Base-by-base conservation (phyloP, 2,888 invertebrate species). In the Harpalus rufipes region DNA sequence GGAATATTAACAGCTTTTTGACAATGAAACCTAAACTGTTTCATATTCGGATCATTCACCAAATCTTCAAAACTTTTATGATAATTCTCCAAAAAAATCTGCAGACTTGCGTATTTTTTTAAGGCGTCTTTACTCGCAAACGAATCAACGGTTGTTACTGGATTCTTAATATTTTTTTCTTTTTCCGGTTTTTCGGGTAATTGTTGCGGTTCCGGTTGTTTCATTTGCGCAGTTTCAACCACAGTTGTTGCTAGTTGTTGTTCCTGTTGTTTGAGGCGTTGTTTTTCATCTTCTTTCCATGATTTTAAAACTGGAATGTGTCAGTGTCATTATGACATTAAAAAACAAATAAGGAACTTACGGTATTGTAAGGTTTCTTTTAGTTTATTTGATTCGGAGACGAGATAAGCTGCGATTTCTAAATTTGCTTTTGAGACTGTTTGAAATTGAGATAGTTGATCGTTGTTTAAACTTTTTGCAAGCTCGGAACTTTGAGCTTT, bases 1-100 rank as follows among this genome's bases (percentile, higher is more conserved):
- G 97, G 96, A 78, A 95, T 95, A 89, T 96, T 97, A 3, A 98
- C 95, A 81, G 96, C 96, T 90, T 97, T 97, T 90, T 96, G 96
- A 87, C 95, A 96, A 86, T 96, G 96, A 90, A 96, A 96, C 88
- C 95, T 93, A 89, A 96, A 96, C 88, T 95, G 95, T 90, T 97
- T 97, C 86, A 93, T 90, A 65, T 91, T 90, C 14, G 91, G 90
- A 89, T 95, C 94, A 18, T 93, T 91, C 85, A 93, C 88, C 63
- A 97, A 91, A 0, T 93, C 92, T 85, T 93, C 93, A 86, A 94
- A 95, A 74, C 91, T 92, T 61, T 91, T 91, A 87, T 93, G 93
- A 90, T 95, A 94, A 78, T 92, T 91, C 16, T 93, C 91, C 81
- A 95, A 91, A 87, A 93, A 93, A 1, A 91, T 90, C 88, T 92